Evolutionary conservation across 2,113 vertebrate genomes (phyloP), one percentile per base, ranked within the genome.

Genomic region (Zosterops lateralis): DNA sequence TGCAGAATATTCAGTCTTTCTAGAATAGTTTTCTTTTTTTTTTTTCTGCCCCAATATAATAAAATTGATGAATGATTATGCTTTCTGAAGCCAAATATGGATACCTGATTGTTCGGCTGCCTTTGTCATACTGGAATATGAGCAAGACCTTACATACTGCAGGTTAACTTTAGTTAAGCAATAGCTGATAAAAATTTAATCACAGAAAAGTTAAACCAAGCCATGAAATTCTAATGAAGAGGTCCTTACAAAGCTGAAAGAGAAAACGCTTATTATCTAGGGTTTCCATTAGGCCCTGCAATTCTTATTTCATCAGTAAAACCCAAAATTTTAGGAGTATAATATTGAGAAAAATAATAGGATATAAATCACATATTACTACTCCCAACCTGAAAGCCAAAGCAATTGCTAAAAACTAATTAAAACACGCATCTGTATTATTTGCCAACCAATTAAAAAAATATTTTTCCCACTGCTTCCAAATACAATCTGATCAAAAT

Each of bases 41-140:
- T n/a, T 26, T 58, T 44, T 21, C 8, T 25, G 85, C 15, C 25
- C 10, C 14, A 53, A 9, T 29, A 36, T 7, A 65, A 57, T 26
- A 90, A 40, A 84, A 76, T 1, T 65, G 25, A 87, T 29, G 10
- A 60, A 44, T 53, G 11, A 57, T 45, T 60, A 79, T 7, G 15
- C 36, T 53, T 45, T 65, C n/a, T 57, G 36, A 31, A 90, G 58
- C 32, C 21, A 61, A 61, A 79, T 65, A 62, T 7, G 45, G 36
- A 29, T 11, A 62, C 6, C 7, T 0, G 3, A 62, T 14, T 0
- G 0, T 50, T 54, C 32, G 56, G 8, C 45, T 86, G 31, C 12
- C 34, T 36, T 62, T 47, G 28, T 73, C 17, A 40, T 11, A 75
- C 8, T 48, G 73, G 73, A 67, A 67, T 26, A 11, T 24, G 45